These are phyloP conservation scores for Leptopilina myrica DNA, from an alignment of 2,888 invertebrate species.

Conservation along the genomic window DNA sequence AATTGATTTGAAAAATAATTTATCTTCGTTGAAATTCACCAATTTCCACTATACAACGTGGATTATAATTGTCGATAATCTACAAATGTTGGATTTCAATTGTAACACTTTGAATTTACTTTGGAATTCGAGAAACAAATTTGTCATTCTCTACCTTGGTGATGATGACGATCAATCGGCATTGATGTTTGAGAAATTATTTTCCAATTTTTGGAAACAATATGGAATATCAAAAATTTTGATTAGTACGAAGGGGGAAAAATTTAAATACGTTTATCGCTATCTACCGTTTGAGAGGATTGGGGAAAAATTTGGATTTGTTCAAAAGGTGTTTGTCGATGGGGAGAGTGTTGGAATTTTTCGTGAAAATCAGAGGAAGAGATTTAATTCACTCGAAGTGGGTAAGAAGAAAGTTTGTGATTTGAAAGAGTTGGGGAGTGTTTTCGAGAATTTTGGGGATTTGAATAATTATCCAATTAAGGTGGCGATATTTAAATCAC, in stretches of 20 bases:
- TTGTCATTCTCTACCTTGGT: not conserved
- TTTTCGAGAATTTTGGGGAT: constrained; percentile 46
- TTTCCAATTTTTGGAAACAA: not conserved
- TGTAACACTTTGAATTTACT: not conserved
- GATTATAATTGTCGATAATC: not conserved
- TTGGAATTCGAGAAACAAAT: not conserved
- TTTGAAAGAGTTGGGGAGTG: not conserved
- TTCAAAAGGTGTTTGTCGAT: not conserved
- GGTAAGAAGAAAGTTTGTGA: not conserved
- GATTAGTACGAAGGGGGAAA: not conserved
- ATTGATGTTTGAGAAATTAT: not conserved
- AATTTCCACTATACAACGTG: not conserved
- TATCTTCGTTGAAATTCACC: not conserved
- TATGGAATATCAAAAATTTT: not conserved
- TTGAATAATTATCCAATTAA: constrained; percentile 47
- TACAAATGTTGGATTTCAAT: not conserved
- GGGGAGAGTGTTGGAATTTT: not conserved
- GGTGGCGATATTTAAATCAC: constrained; percentile 48
- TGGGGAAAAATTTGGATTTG: not conserved
- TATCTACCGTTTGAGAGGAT: not conserved
- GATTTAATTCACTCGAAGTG: not conserved
- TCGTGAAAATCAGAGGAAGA: not conserved
- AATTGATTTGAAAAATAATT: not conserved
- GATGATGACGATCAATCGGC: not conserved
- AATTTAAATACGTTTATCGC: not conserved